phyloP scores from a whole-genome alignment of 1,140 invertebrate genomes.

The Bombus balteatus region DNA sequence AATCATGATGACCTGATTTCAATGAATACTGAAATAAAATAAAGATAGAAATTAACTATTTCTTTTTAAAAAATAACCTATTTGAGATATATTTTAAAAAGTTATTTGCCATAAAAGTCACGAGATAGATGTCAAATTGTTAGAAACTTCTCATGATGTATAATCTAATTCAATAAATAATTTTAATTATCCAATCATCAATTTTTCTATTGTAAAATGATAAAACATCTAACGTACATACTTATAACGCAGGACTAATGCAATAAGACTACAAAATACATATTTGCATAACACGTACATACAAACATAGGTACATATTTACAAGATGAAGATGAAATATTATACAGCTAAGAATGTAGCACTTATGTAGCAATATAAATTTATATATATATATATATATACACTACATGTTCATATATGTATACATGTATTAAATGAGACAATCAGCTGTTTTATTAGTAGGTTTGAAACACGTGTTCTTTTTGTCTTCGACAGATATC shows the following conservation, averaged over 20 bases:
- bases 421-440: not conserved
- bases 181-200: not conserved
- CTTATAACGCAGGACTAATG: too few species aligned
- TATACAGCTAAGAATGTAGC: too few species aligned
- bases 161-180: not conserved
- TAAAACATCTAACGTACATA: not conserved
- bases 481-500: not conserved
- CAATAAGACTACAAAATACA: too few species aligned
- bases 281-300: too few species aligned
- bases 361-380: not conserved
- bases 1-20: too few species aligned
- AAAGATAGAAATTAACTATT: not conserved
- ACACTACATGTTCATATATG: not conserved
- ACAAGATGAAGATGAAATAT: too few species aligned
- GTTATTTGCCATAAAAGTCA: not conserved
- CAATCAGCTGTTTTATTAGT: not conserved
- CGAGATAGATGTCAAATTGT: not conserved
- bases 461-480: not conserved
- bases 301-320: too few species aligned
- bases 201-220: not conserved
- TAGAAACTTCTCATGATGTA: not conserved
- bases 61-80: not conserved
- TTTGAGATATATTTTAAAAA: not conserved
- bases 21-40: not conserved
- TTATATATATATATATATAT: not conserved